phyloP scores from a whole-genome alignment of 2,888 invertebrate species.

The Leptogaster cylindrica region DNA sequence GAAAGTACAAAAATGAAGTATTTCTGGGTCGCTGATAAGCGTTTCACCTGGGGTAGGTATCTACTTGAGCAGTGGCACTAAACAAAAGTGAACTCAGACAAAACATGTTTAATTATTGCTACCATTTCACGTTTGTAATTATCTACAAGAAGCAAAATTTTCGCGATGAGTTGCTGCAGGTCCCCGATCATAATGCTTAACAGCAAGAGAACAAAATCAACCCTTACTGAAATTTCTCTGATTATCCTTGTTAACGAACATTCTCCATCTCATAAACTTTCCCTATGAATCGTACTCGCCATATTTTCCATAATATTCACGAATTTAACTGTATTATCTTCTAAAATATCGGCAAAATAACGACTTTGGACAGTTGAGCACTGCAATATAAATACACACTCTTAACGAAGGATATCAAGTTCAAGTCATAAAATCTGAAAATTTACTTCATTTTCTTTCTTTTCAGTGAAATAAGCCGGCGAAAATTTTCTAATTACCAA shows the following conservation, averaged over 20 bases:
- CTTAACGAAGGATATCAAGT: constrained; percentile 6
- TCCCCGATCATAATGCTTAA: no score
- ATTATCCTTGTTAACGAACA: neutral
- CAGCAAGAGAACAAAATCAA: no score
- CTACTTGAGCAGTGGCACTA: no score
- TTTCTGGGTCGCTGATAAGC: no score
- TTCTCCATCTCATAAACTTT: constrained; percentile 1
- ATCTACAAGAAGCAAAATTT: no score
- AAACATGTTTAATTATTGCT: no score
- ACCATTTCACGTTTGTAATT: no score
- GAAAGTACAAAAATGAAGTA: no score
- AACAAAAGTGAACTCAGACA: no score
- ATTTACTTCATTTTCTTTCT: constrained; percentile 59
- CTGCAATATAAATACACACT: constrained; percentile 23
- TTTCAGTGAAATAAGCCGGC: constrained; percentile 61
- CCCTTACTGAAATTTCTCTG: no score
- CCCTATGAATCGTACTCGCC: neutral
- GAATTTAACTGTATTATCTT: constrained; percentile 20
- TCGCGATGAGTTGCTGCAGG: no score
- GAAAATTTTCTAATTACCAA: constrained; percentile 51
- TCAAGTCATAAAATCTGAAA: constrained; percentile 43
- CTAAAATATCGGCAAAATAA: constrained; percentile 15
- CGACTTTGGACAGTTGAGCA: constrained; percentile 6
- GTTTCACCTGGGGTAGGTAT: no score
- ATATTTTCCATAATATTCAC: constrained; percentile 8